Evolutionary conservation across 64 coral and sea anemone species (phyloP), one percentile per base, ranked within the genome.

Genomic region (Actinia tenebrosa): DNA sequence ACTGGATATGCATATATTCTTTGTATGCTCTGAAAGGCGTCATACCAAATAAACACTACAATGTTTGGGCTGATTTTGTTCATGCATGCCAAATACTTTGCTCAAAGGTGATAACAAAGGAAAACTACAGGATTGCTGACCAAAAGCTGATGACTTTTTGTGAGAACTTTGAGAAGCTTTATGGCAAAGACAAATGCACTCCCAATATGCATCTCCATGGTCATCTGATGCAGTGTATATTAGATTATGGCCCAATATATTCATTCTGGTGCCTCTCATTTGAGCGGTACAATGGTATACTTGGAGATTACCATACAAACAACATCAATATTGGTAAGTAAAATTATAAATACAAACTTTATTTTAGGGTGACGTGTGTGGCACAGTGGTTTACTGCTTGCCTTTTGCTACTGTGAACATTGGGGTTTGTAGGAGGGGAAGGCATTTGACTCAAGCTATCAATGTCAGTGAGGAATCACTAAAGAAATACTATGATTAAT

Each of bases 191-290:
- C 37, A 69, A 68, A 64, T 59, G 80, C 8, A 89, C 56, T 45
- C 77, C 78, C 68, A 89, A 82, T 62, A 89, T 89, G 87, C 87
- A 83, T 89, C 56, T 89, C 20, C 87, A 82, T 64, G n/a, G 53
- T 3, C 78, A 89, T 64, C 26, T 89, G 27, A 60, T 56, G 22
- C 27, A 89, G 56, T 82, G 87, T 82, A 53, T 89, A 10, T 23
- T 82, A 58, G 59, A 89, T 46, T 89, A 82, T 89, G 87, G 87
- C 17, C 77, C 77, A 19, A 45, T 89, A 19, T 82, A 82, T 47
- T n/a, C 30, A 52, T 89, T 89, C 78, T 89, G 87, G 87, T 53
- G 53, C 16, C 83, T 89, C 80, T 81, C 75, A 56, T 82, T 88
- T 88, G 87, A 88, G n/a, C 60, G 83, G 22, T 56, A 56, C 7